Evolutionary conservation across 2,113 vertebrate species (phyloP), one percentile per base, ranked within the genome.

Genomic region (Pomatostomus ruficeps): DNA sequence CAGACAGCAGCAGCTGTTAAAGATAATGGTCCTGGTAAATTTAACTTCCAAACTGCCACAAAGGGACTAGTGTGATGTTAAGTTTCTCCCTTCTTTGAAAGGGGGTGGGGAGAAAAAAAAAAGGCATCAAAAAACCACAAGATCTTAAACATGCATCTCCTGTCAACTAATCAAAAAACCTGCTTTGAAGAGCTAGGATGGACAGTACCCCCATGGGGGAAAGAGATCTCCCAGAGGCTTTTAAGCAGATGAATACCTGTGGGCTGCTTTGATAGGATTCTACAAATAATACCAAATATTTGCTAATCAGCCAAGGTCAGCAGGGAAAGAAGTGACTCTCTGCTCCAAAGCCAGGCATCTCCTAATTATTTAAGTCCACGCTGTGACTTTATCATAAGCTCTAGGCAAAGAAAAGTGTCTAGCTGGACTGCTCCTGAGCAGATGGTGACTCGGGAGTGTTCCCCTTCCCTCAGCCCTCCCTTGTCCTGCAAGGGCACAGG

Each of bases 21-120:
- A 96, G 96, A 95, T 95, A 97, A 96, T 96, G 95, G 95, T 95
- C 95, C 95, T 91, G 90, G 92, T 96, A 95, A 97, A 96, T 97
- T 95, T 97, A 94, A 97, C 95, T 96, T 97, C 88, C 61, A 55
- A 94, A 96, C 80, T 95, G 92, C 94, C 96, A 96, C 94, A 96
- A 85, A 95, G 93, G 96, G 95, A 95, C 77, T 77, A 73, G 93
- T 65, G 81, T 74, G 88, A 95, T 95, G 91, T 84, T 96, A 85
- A 85, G 88, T 85, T 97, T 94, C 88, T 95, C 76, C 75, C 65
- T 86, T 91, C 84, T 89, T 83, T 93, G 88, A 94, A 90, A 83
- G 54, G 38, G 48, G 72, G 23, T 65, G 45, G 43, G 29, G 28
- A 31, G 42, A 3, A 35, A 25, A 70, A 57, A 40, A 71, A 63